Base-by-base conservation (phyloP, 2,888 invertebrate species). In the Fragum sueziense region DNA sequence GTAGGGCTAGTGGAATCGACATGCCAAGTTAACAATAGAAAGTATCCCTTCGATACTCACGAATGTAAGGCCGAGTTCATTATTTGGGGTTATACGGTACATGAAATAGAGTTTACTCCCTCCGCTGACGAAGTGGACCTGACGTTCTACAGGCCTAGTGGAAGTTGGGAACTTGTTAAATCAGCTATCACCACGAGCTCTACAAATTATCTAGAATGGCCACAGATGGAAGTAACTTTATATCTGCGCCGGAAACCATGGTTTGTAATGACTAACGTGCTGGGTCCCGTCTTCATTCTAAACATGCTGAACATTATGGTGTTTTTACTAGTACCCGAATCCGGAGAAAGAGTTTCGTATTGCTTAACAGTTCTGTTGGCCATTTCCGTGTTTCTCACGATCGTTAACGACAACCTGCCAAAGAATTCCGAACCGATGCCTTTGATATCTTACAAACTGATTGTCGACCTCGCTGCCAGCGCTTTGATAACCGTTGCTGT, bases 1-100 rank as follows among this genome's bases (percentile, higher is more conserved):
- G 65, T 68, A 1, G 78, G 77, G 11, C 59, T 82, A 3, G 69
- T 82, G 1, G 67, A 80, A 69, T 72, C 80, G 11, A 73, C 80
- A 0, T 85, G 85, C 57, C 20, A 75, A 1, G 76, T 85, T 0
- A 79, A 82, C 33, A 71, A 76, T 11, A 57, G 73, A 0, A 78
- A 76, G 31, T 85, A 77, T 33, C 82, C 85, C 6, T 85, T 83
- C 70, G 82, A 85, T 33, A 71, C 47, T 22, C 85, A 85, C 22
- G 29, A 31, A 6, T 85, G 85, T 59, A 51, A 34, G 27, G 47
- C 78, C 0, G 68, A 72, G 17, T 76, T 83, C 27, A 76, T 69
- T 7, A 59, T 79, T 1, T 74, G 79, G 74, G 82, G 80, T 2
- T 85, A 80, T 52, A 52, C n/a, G 1, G 59, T 59, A 33, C 54